phyloP scores from a whole-genome alignment of 1,140 invertebrate genomes.

The Lordiphosa collinella region DNA sequence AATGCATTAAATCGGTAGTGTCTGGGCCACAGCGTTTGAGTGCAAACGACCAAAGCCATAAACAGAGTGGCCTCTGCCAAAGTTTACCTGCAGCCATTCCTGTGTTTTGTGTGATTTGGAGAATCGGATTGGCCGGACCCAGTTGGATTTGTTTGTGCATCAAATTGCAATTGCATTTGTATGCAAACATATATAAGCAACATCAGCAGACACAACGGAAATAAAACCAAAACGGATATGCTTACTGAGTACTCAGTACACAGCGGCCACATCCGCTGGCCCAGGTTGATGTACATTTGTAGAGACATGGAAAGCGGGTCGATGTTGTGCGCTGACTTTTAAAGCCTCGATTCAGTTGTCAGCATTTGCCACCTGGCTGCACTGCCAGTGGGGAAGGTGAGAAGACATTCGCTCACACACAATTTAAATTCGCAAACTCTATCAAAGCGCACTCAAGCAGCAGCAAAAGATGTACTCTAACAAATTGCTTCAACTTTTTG shows the following conservation, averaged over 20 bases:
- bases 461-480: conserved; percentile 47
- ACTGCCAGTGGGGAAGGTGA: conserved; percentile 21
- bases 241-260: conserved; percentile 69
- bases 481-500: conserved; percentile 52
- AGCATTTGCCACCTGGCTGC: conserved; percentile 32
- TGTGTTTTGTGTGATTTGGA: conserved; percentile 9
- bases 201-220: conserved; percentile 37
- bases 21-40: conserved; percentile 35
- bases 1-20: too few relatives aligned
- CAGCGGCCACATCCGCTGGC: conserved; percentile 64
- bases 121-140: conserved; percentile 24
- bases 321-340: conserved; percentile 1
- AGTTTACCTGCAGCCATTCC: conserved; percentile 10
- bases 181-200: conserved; percentile 30
- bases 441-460: conserved; percentile 20
- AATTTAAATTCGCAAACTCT: conserved; percentile 31
- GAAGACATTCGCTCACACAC: conserved; percentile 18
- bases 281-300: background rate
- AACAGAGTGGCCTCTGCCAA: conserved; percentile 13
- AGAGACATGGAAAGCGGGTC: conserved; percentile 1
- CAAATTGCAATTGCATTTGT: conserved; percentile 68
- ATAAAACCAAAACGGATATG: conserved; percentile 77
- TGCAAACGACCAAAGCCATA: conserved; percentile 39
- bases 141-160: conserved; percentile 67
- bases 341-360: conserved; percentile 6